Evolutionary conservation across 1,140 invertebrate species (phyloP), one percentile per base, ranked within the genome.

Genomic region (Goniozus legneri): DNA sequence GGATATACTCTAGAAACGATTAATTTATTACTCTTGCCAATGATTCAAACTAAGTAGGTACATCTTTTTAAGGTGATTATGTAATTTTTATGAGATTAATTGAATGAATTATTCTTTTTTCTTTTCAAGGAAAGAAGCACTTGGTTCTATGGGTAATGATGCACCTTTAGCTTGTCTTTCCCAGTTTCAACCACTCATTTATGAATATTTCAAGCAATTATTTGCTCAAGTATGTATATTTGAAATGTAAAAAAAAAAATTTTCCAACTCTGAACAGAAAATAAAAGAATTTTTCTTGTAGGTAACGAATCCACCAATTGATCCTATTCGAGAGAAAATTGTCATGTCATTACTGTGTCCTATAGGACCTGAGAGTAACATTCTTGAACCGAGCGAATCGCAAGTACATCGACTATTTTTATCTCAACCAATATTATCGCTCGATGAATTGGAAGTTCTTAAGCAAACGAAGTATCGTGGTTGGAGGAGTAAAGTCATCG

Each of bases 101-200:
- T 14, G 41, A 15, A 21, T 40, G 21, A 44, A 38, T 12, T 8
- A 33, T 44, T 46, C 22, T 42, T 10, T 16, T 6, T n/a, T 15
- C 49, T 8, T 46, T 54, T 80, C 27, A 70, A 96, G 93, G 69
- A 98, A 98, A 79, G 97, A 99, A 84, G 93, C 96, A 3, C 77
- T 99, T 10, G 97, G 97, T 21, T 97, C 95, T 3, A 99, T 99
- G 97, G 97, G 97, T 33, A 99, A 99, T 71, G 97, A 99, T 77
- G 91, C 93, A 0, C 96, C 97, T 0, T 73, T 99, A 45, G 96
- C 97, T 6, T 98, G 96, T 65, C 80, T 99, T 7, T 98, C 96
- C 3, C 78, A 86, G 58, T 98, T 94, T 76, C 92, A 95, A 66
- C 97, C 97, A 2, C 75, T 97, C 35, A 80, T 92, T 1, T 99